phyloP scores from a whole-genome alignment of 2,797 vertebrate species.

The Rallus crepitans region DNA sequence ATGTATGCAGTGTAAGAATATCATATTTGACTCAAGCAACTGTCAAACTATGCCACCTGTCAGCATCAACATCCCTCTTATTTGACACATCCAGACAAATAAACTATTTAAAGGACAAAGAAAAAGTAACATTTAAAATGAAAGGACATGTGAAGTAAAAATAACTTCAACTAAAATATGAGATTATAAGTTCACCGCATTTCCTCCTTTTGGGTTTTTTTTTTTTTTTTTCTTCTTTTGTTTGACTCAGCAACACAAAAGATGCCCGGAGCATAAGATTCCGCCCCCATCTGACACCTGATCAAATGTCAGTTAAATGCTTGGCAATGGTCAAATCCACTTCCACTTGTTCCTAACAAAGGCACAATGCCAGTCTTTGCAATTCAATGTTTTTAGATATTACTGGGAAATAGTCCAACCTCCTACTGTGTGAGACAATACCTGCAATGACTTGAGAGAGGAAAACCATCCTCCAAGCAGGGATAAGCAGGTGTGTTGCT shows the following conservation, averaged over 20 bases:
- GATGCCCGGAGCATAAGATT: not conserved
- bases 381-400: not conserved
- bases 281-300: not conserved
- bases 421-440: not conserved
- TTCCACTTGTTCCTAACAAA: not conserved
- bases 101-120: not conserved
- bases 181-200: not conserved
- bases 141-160: not conserved
- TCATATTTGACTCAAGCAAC: not conserved
- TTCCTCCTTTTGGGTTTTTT: not conserved
- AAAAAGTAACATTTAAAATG: not conserved
- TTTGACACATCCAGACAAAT: not conserved
- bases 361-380: accelerated
- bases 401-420: not conserved
- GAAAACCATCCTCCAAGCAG: not conserved
- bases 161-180: not conserved
- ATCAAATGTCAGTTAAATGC: not conserved
- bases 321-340: not conserved
- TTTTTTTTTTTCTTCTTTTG: not conserved
- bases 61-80: not conserved
- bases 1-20: not conserved
- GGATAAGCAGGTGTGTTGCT: not conserved
- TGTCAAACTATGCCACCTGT: not conserved
- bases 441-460: not conserved
- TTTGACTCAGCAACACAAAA: not conserved